Percentiles rank a stretch among this genome's conserved stretches.
phyloP scores from a whole-genome alignment of 1,140 invertebrate genomes.

The Meloidogyne floridensis region DNA sequence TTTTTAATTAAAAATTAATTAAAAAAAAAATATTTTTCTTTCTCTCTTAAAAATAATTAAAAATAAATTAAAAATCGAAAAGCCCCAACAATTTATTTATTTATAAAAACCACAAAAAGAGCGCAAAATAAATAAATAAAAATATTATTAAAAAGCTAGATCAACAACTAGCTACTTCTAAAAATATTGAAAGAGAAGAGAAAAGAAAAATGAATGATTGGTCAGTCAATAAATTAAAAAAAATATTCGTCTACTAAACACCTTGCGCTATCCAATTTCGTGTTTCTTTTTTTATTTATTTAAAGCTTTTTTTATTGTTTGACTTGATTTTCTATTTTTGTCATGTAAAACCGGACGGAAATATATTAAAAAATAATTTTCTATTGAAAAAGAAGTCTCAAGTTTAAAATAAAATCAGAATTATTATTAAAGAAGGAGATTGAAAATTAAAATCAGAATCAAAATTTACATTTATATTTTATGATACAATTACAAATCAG shows the following conservation, averaged over 20 bases:
- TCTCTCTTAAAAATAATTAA: neutral
- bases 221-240: neutral
- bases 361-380: neutral
- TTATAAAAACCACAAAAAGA: neutral
- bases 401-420: too few relatives aligned
- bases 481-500: too few relatives aligned
- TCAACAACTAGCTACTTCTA: neutral
- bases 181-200: neutral
- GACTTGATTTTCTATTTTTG: slow-evolving; percentile 20
- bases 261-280: slow-evolving; percentile 2
- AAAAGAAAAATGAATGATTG: neutral
- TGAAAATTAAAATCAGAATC: too few relatives aligned
- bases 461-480: too few relatives aligned
- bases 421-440: too few relatives aligned
- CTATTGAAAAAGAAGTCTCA: neutral
- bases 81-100: too few relatives aligned
- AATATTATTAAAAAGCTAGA: neutral
- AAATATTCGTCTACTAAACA: neutral
- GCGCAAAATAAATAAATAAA: slow-evolving; percentile 3
- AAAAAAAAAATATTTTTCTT: neutral
- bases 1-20: neutral
- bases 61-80: neutral
- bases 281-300: neutral
- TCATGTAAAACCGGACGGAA: slow-evolving; percentile 11
- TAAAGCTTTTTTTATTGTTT: neutral